Evolutionary conservation across 2,888 invertebrate species (phyloP).

Genomic region (Eupithecia insigniata): DNA sequence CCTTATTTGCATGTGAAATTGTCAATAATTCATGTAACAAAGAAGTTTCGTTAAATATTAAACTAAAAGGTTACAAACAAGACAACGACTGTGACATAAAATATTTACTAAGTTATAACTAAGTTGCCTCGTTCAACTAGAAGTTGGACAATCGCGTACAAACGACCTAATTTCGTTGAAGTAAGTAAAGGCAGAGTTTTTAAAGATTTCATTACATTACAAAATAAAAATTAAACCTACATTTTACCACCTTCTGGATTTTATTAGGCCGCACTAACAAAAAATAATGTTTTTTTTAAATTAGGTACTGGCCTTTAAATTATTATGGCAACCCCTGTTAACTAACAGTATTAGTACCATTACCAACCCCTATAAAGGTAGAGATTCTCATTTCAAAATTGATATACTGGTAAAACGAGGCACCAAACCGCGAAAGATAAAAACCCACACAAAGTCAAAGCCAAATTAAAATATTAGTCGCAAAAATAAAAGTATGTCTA

Average conservation of each 20-base stretch:
- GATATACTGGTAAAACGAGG: not conserved
- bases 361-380: not conserved
- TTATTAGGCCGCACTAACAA: not conserved
- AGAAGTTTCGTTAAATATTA: not conserved
- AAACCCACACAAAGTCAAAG: not conserved
- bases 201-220: not conserved
- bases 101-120: constrained; percentile 31
- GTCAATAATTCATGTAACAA: no score
- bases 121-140: not conserved
- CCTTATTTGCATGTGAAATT: no score
- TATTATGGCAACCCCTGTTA: not conserved
- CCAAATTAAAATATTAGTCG: not conserved
- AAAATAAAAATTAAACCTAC: not conserved
- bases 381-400: not conserved
- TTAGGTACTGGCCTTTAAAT: not conserved
- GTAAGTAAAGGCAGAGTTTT: not conserved
- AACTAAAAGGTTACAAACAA: not conserved
- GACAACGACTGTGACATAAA: constrained; percentile 22
- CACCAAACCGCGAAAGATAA: not conserved
- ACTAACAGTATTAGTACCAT: not conserved
- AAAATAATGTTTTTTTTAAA: no score
- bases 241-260: not conserved
- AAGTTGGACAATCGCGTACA: not conserved
- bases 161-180: not conserved
- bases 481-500: not conserved